Conservation (phyloP, 2,113 vertebrate species). For the Cranoglanis bouderius region DNA sequence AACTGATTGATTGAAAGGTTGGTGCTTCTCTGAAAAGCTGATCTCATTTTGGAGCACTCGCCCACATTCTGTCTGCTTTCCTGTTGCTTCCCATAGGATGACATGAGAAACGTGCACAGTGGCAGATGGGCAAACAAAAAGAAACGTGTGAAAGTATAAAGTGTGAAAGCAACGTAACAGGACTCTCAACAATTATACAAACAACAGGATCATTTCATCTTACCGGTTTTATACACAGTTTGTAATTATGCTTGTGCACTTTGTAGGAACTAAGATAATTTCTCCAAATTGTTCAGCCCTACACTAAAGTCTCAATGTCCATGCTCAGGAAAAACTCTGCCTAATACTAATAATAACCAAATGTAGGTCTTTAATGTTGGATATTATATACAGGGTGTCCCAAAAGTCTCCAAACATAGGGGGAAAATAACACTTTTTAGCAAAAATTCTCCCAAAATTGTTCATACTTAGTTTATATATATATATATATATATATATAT, state of each 20-base stretch:
- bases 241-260: neutral
- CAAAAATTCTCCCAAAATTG: too few relatives aligned
- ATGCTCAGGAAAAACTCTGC: neutral
- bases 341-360: neutral
- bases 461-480: too few relatives aligned
- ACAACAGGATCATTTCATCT: neutral
- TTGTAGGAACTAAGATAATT: neutral
- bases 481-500: too few relatives aligned
- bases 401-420: too few relatives aligned
- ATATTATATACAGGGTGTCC: neutral
- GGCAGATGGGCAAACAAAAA: neutral
- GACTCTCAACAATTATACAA: neutral
- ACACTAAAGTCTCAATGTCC: too few relatives aligned
- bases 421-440: too few relatives aligned
- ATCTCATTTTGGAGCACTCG: neutral
- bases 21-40: neutral
- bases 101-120: neutral
- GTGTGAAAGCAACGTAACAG: neutral
- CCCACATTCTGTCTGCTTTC: neutral
- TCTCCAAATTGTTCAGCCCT: neutral
- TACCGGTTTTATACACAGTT: neutral
- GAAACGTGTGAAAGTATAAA: neutral
- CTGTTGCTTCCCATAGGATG: neutral
- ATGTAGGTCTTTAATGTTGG: neutral
- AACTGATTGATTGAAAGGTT: neutral